A percentile compares a stretch with the other conserved stretches of the same genome.
phyloP scores from a whole-genome alignment of 2,888 invertebrate genomes.

The Pedicia rivosa region DNA sequence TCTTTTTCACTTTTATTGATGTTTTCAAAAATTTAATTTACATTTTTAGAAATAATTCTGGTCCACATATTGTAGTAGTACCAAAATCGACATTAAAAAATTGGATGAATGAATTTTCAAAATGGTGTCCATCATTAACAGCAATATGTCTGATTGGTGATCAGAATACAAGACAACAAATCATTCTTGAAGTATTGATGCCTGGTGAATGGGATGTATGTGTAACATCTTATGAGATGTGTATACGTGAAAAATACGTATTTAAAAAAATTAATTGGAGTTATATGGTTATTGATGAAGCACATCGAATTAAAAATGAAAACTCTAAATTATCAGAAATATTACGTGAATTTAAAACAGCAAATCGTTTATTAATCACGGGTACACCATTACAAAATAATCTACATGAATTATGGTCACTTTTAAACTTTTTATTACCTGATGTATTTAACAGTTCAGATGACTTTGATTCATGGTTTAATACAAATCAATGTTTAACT shows the following conservation, averaged over 20 bases:
- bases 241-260: slow-evolving; percentile 87
- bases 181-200: slow-evolving; percentile 80
- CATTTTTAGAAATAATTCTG: slow-evolving; percentile 60
- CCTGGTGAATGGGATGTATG: slow-evolving; percentile 98
- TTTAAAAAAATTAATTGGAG: slow-evolving; percentile 98
- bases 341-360: slow-evolving; percentile 90
- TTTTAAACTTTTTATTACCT: slow-evolving; percentile 91
- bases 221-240: slow-evolving; percentile 98
- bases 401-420: slow-evolving; percentile 94
- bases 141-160: slow-evolving; percentile 94
- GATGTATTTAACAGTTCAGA: slow-evolving; percentile 97
- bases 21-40: no score
- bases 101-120: slow-evolving; percentile 95
- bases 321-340: slow-evolving; percentile 97
- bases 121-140: slow-evolving; percentile 87
- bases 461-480: slow-evolving; percentile 98
- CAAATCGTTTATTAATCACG: slow-evolving; percentile 84
- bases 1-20: background rate
- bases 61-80: slow-evolving; percentile 96
- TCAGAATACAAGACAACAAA: slow-evolving; percentile 73
- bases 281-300: slow-evolving; percentile 99
- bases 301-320: slow-evolving; percentile 98
- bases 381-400: slow-evolving; percentile 99
- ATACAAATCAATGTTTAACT: slow-evolving; percentile 84
- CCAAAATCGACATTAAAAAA: slow-evolving; percentile 97